These are phyloP conservation scores for Macrophya annulata DNA, from an alignment of 2,888 invertebrate genomes.

Conservation along the genomic window DNA sequence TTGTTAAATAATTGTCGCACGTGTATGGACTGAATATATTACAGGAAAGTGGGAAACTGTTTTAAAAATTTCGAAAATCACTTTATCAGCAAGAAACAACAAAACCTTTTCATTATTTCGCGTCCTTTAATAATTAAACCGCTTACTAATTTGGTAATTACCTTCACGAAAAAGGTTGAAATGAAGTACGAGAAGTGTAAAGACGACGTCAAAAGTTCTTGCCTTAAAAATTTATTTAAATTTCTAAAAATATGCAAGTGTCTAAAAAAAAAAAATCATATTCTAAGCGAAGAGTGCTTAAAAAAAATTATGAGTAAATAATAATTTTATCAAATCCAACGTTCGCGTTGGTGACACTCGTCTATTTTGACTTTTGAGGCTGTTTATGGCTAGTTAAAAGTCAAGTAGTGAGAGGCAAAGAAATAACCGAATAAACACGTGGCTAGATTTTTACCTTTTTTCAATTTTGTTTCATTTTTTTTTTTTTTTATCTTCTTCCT, in stretches of 20 bases:
- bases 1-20: too few relatives aligned
- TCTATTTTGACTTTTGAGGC: neutral
- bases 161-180: too few relatives aligned
- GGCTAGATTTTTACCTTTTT: neutral
- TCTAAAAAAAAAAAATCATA: neutral
- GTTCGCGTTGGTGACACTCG: neutral
- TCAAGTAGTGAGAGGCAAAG: neutral
- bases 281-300: neutral
- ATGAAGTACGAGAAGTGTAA: neutral
- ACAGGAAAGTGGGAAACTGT: too few relatives aligned
- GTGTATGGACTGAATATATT: too few relatives aligned
- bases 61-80: too few relatives aligned
- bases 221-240: too few relatives aligned
- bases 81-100: too few relatives aligned
- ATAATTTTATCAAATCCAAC: neutral
- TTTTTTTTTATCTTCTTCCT: neutral
- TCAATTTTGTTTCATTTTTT: neutral
- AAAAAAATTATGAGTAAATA: neutral
- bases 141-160: too few relatives aligned
- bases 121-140: too few relatives aligned
- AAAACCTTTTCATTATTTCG: too few relatives aligned
- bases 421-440: neutral
- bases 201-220: neutral
- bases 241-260: neutral
- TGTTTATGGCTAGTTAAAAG: slow-evolving; percentile 1